phyloP scores from a whole-genome alignment of 2,888 invertebrate species.

The Ornithoptera alexandrae region DNA sequence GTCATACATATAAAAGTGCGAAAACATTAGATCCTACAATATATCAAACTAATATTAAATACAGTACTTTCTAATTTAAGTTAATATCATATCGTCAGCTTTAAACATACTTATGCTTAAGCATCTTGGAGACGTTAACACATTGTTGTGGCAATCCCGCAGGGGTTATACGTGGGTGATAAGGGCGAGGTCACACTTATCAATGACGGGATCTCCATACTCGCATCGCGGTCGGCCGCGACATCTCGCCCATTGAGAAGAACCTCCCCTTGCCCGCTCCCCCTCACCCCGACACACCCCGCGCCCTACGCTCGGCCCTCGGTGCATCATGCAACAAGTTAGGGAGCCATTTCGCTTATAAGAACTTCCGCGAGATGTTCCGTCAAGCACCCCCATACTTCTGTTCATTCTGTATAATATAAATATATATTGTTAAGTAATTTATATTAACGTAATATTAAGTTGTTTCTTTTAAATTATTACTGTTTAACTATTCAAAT shows the following conservation, averaged over 20 bases:
- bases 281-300: constrained; percentile 50
- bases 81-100: not conserved
- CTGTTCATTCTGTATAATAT: not conserved
- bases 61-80: too few species aligned
- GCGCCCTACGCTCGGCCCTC: constrained; percentile 53
- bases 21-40: too few species aligned
- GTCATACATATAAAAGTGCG: too few species aligned
- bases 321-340: constrained; percentile 79
- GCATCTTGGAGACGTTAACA: constrained; percentile 10
- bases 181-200: constrained; percentile 77
- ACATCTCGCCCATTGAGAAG: constrained; percentile 80
- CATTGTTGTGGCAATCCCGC: constrained; percentile 33
- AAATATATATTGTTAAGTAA: not conserved
- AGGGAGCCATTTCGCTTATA: constrained; percentile 66
- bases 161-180: constrained; percentile 68
- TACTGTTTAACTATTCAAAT: too few species aligned
- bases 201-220: constrained; percentile 79
- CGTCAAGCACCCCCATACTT: constrained; percentile 39
- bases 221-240: constrained; percentile 73
- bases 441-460: too few species aligned
- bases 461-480: too few species aligned
- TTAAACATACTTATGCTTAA: not conserved
- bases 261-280: constrained; percentile 49
- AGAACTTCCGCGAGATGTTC: constrained; percentile 60
- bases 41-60: too few species aligned